Evolutionary conservation across 2,888 invertebrate genomes (phyloP), one percentile per base, ranked within the genome.

Genomic region (Acanthoscelides obtectus): DNA sequence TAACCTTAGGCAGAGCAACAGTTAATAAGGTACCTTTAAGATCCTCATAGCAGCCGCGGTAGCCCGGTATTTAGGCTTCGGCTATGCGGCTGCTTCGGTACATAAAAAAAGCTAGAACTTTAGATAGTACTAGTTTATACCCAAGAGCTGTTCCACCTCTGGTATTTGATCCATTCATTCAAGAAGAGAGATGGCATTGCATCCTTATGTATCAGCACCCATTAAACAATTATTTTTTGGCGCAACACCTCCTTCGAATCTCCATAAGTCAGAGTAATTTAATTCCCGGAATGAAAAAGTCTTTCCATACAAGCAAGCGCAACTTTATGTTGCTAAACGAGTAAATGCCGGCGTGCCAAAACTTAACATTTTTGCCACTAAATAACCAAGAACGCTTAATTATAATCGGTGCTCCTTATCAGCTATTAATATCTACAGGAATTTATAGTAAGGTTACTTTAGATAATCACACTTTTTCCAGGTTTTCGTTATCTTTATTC

Each of bases 341-440:
- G 66, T 66, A 21, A 66, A 66, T 66, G 22, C 6, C 66, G 22
- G 66, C 66, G 20, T 66, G 66, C 66, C 66, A 66, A 66, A 66
- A 66, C 20, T 66, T 21, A 17, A 66, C 66, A 20, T 20, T 66
- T 66, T 66, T 22, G 20, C 66, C 66, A 66, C 66, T 17, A 66
- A 66, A 66, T 66, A 66, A 66, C 66, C 22, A 66, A 21, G 20
- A 66, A 21, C 22, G 21, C 22, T 21, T 66, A 66, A 66, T 66
- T 66, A 66, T 66, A 66, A 66, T 66, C 66, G 66, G 22, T 21
- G 22, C 66, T 21, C 66, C 66, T 66, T 66, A 66, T 66, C 66
- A 66, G 66, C 21, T 66, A 66, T 66, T 66, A 66, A 66, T 6
- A 66, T 66, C 66, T 20, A 8, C 66, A 64, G 45, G 45, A 45